Evolutionary conservation across 1,140 invertebrate species (phyloP), one percentile per base, ranked within the genome.

Genomic region (Drosophila kikkawai): DNA sequence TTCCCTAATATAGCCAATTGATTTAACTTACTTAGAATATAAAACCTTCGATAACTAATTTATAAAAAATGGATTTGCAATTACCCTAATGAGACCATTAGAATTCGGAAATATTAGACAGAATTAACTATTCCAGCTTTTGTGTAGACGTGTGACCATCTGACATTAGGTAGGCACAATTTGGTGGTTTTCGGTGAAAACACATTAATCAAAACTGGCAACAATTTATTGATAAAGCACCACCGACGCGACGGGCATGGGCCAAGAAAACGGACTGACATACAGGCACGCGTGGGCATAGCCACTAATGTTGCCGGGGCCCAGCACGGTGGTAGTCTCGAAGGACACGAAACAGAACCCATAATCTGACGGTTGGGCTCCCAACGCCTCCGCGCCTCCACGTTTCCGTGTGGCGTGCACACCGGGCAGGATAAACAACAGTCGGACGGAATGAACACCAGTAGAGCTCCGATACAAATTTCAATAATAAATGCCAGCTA

Each of bases 181-280:
- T 55, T 32, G 56, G 56, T 15, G 39, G 12, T 6, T 39, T 41
- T 41, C 60, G 56, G 37, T 34, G 59, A 75, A 75, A 79, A 51
- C 60, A 53, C 80, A 87, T 87, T 88, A 76, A 88, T 83, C 75
- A 86, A 73, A 87, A 77, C 67, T 67, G 67, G 67, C 66, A 71
- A 63, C 60, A 53, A 67, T 58, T 42, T 82, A 82, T 87, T 86
- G 76, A 87, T 82, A 82, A 82, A 79, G 67, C 67, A 19, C 57
- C 59, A 39, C 45, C 57, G 22, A 34, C 34, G 45, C 58, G 32
- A 39, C 39, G 45, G 11, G 44, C 32, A 50, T 42, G 61, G 60
- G 36, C 11, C 51, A 26, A 42, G 34, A 48, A 45, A 48, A 44
- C 53, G 48, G 58, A 67, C 56, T 77, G 73, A 17, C 56, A 61